Base-by-base conservation (phyloP, 2,113 vertebrate genomes). In the Protomyctophum bolini region DNA sequence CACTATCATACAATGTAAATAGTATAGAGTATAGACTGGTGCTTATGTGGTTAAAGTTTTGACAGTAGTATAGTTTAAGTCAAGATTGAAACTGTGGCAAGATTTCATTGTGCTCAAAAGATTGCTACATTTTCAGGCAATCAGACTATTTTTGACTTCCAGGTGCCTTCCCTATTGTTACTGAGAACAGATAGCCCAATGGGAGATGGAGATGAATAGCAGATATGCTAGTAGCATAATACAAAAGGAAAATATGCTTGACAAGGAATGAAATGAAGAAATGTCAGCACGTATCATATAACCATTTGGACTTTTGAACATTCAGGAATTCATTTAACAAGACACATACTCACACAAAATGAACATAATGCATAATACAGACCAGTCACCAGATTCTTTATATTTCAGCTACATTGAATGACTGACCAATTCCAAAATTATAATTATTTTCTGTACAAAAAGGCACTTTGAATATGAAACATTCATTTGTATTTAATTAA, bases 261-360 rank as follows among this genome's bases (percentile, higher is more conserved):
- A 78, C 57, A 58, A 67, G 21, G 72, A 57, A 52, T 46, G 69
- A 79, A 78, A 83, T 69, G 1, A 63, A 57, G 52, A 69, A 0
- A 10, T 62, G 28, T 68, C 57, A 63, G 66, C 59, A 75, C 62
- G 14, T 73, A 70, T 48, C 76, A 21, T 21, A 21, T 21, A 21
- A 61, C 70, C 55, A 73, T 54, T 8, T 49, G 46, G 8, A 14
- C 12, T 63, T 63, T 63, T 46, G n/a, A 11, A 6, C n/a, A 21
- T 29, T 21, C 56, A n/a, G 55, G 56, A 47, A 1, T 62, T 48
- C 4, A 58, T 28, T 58, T 58, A 2, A 56, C 55, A 56, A 56
- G 14, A 14, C n/a, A 56, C 21, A n/a, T 58, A 21, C 7, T 58
- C 8, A 28, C 29, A 52, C 51, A 59, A 10, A 58, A 55, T 6